A percentile compares a stretch with the other conserved stretches of the same genome.
Conservation (phyloP, 92 coral and sea anemone genomes). For the Heteractis magnifica region DNA sequence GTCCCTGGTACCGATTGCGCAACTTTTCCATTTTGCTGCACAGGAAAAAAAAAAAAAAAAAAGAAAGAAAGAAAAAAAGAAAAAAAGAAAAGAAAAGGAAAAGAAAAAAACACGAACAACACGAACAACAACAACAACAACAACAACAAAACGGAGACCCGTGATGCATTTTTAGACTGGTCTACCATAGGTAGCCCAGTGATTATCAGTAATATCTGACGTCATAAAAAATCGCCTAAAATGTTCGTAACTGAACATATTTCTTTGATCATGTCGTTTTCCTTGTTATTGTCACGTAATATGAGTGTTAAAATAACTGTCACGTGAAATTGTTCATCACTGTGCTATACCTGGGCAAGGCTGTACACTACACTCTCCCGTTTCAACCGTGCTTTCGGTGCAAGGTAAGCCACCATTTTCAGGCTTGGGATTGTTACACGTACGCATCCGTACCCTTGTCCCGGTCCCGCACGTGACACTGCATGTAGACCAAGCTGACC, state of each 20-base stretch:
- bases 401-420: conserved; percentile 89
- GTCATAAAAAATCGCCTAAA: neutral
- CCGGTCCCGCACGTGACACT: conserved; percentile 89
- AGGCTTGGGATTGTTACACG: conserved; percentile 77
- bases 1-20: too few relatives aligned
- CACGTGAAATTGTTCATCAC: neutral
- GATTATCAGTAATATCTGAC: neutral
- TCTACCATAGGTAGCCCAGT: too few relatives aligned
- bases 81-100: too few relatives aligned
- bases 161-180: too few relatives aligned
- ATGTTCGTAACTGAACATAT: too few relatives aligned
- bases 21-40: too few relatives aligned
- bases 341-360: conserved; percentile 55
- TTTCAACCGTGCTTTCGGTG: conserved; percentile 74
- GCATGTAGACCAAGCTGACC: conserved; percentile 90
- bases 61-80: too few relatives aligned
- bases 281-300: neutral
- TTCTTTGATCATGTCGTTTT: neutral
- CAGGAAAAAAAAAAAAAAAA: too few relatives aligned
- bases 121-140: too few relatives aligned
- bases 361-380: conserved; percentile 57
- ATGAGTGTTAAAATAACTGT: too few relatives aligned
- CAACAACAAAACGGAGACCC: too few relatives aligned
- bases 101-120: too few relatives aligned
- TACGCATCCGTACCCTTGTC: conserved; percentile 74